These are phyloP conservation scores for Blennius ocellaris DNA, from an alignment of 2,113 vertebrate genomes.

Conservation along the genomic window DNA sequence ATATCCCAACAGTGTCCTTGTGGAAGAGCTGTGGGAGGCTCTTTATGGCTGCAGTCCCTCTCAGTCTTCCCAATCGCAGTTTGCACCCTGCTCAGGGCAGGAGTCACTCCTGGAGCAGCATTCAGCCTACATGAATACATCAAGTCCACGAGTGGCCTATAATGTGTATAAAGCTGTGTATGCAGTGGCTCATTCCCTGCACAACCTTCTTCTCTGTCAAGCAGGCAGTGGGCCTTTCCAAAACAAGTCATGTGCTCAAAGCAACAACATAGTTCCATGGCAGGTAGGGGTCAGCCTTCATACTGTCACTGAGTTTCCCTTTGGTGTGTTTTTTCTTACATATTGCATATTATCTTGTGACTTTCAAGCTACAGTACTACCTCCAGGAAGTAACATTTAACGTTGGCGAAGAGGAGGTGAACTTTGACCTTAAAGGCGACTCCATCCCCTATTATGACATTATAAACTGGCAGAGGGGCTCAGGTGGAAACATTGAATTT, in stretches of 20 bases:
- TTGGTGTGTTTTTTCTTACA: not conserved
- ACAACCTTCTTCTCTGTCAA: constrained; percentile 79
- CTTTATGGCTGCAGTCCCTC: constrained; percentile 78
- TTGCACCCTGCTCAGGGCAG: constrained; percentile 73
- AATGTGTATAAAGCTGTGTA: constrained; percentile 82
- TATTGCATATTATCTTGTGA: not conserved
- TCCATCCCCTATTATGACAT: constrained; percentile 83
- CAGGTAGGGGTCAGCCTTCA: constrained; percentile 69
- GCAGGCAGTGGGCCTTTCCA: constrained; percentile 75
- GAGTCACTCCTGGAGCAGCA: constrained; percentile 70
- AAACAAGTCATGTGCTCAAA: constrained; percentile 78
- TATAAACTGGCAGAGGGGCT: constrained; percentile 82
- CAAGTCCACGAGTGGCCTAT: constrained; percentile 77
- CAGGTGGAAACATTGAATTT: constrained; percentile 74
- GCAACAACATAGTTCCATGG: constrained; percentile 77
- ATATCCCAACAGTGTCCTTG: constrained; percentile 72
- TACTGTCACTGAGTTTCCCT: not conserved
- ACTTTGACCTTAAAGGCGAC: constrained; percentile 84
- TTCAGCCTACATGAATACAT: constrained; percentile 79
- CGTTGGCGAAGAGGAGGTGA: constrained; percentile 76
- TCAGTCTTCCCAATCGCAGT: not conserved
- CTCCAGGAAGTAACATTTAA: constrained; percentile 79
- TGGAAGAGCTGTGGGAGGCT: constrained; percentile 79
- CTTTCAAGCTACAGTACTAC: constrained; percentile 78
- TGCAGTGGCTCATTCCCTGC: constrained; percentile 82